Base-by-base conservation (phyloP, 2,888 invertebrate species). In the Icerya purchasi region DNA sequence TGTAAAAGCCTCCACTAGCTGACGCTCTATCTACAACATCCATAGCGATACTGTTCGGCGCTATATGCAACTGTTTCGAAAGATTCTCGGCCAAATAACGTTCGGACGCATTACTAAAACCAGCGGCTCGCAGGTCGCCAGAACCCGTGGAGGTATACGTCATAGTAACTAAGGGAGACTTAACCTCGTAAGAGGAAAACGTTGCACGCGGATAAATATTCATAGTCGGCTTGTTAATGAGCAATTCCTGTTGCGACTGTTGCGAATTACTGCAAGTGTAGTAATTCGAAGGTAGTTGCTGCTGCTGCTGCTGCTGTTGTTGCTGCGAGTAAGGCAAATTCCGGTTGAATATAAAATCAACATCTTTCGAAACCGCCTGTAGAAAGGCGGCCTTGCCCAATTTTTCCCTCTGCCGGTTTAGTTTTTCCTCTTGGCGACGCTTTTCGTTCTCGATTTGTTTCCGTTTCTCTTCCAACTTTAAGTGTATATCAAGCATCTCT, bases 401-500 rank as follows among this genome's bases (percentile, higher is more conserved):
- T 74, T 89, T 87, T 71, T 92, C 90, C 62, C 91, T 77, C 70
- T 91, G 87, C 66, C 86, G 80, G 68, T 78, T 83, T 73, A 87
- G 82, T 53, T 86, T 84, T 66, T 84, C 74, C 74, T 93, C 93
- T 78, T 88, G 83, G 67, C 84, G 79, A 61, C 86, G 77, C 72
- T 93, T 94, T 68, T 93, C 93, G 63, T 80, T 83, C 71, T 94
- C 94, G 66, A 94, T 94, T 66, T 87, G 82, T 61, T 90, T 79
- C 61, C 93, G 77, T 72, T 90, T 91, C 74, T 94, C 93, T 73
- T 94, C 94, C 64, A 94, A 74, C 75, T 92, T 89, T 72, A 93
- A 76, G 62, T 90, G 78, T 65, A 94, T 87, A 68, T 88, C 87
- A 69, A 85, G 84, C 62, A 94, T 74, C 70, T 94, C 87, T 20